Percentiles rank a stretch among this genome's conserved stretches.
Conservation (phyloP, 2,797 vertebrate genomes). For the Poeciliopsis gracilis region DNA sequence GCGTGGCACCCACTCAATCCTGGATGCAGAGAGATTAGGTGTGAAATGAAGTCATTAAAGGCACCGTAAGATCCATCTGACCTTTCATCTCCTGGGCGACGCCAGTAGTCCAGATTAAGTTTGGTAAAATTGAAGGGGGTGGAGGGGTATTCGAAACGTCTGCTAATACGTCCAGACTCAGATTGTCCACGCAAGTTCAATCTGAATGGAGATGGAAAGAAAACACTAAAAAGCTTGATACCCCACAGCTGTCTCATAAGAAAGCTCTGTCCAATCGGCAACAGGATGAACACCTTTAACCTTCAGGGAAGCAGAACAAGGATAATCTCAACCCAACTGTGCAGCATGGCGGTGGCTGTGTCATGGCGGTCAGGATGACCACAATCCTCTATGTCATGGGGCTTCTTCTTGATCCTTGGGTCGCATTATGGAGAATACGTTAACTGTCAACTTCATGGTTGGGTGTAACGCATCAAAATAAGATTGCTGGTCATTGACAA, state of each 20-base stretch:
- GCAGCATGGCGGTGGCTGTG: neutral
- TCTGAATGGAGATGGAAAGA: neutral
- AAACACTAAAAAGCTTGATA: neutral
- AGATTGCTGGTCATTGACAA: neutral
- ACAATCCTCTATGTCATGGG: neutral
- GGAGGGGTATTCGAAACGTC: neutral
- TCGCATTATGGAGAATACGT: neutral
- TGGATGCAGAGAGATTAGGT: neutral
- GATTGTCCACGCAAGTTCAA: neutral
- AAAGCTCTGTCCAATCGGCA: neutral
- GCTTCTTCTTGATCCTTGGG: neutral
- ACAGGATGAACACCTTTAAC: neutral
- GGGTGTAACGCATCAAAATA: neutral
- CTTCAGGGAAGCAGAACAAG: neutral
- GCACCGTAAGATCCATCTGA: neutral
- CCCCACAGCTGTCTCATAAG: neutral
- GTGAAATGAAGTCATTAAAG: neutral
- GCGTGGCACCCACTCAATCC: neutral
- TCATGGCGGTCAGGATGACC: neutral
- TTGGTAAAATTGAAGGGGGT: neutral
- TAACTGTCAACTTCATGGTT: neutral
- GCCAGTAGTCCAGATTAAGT: neutral
- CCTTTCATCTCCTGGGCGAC: neutral
- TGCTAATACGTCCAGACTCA: neutral
- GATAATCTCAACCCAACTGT: neutral